phyloP scores from a whole-genome alignment of 2,113 vertebrate species.

The Saguinus imperator region DNA sequence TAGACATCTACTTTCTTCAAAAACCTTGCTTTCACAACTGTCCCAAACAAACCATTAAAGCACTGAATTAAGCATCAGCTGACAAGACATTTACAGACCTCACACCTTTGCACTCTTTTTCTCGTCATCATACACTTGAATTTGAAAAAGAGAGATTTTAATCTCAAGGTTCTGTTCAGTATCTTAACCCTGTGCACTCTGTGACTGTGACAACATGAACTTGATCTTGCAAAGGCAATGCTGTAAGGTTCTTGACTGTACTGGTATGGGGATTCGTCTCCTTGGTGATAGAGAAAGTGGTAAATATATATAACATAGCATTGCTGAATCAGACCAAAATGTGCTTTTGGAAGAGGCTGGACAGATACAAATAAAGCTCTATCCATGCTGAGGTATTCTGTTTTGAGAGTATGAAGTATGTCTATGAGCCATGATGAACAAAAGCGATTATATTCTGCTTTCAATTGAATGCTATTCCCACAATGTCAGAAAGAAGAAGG shows the following conservation, averaged over 20 bases:
- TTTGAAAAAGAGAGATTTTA: conserved; percentile 73
- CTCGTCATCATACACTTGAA: conserved; percentile 25
- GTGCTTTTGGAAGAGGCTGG: conserved; percentile 50
- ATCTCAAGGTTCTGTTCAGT: conserved; percentile 47
- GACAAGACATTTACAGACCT: background rate
- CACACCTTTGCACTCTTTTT: background rate
- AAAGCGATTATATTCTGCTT: background rate
- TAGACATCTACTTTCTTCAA: conserved; percentile 1
- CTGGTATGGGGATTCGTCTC: conserved; percentile 82
- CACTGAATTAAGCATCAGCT: background rate
- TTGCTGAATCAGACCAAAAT: conserved; percentile 56
- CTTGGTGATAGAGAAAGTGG: conserved; percentile 83
- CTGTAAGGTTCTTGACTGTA: conserved; percentile 79
- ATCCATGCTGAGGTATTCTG: conserved; percentile 58
- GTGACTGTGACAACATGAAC: conserved; percentile 84
- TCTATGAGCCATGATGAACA: background rate
- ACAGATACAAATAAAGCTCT: conserved; percentile 67
- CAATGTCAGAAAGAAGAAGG: conserved; percentile 52
- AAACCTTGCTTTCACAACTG: conserved; percentile 40
- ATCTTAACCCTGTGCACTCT: conserved; percentile 67
- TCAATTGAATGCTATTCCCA: conserved; percentile 50
- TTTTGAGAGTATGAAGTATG: conserved; percentile 28
- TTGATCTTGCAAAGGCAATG: conserved; percentile 79
- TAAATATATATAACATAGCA: conserved; percentile 79
- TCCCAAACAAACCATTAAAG: background rate